Evolutionary conservation across 2,797 vertebrate species (phyloP).

Genomic region (Silurus lanzhouensis): DNA sequence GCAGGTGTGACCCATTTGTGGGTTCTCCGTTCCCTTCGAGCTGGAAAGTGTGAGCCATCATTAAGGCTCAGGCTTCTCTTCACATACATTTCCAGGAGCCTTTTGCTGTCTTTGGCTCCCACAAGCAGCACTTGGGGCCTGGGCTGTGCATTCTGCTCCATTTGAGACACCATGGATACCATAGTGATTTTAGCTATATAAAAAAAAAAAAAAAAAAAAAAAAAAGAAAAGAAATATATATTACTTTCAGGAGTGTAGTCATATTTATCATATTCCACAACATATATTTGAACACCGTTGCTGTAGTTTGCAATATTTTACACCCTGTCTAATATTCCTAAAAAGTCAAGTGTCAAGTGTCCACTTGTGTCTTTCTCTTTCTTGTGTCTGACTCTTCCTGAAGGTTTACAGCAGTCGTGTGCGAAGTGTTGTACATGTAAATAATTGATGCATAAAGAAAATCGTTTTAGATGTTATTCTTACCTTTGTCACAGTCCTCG

Average conservation of each 20-base stretch:
- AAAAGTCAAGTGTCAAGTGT: too few relatives aligned
- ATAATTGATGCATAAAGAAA: too few relatives aligned
- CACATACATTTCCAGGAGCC: slow-evolving; percentile 78
- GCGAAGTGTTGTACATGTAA: too few relatives aligned
- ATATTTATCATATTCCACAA: not conserved
- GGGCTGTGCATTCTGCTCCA: slow-evolving; percentile 28
- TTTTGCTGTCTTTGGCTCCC: slow-evolving; percentile 74
- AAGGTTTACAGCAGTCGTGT: too few relatives aligned
- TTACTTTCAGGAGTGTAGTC: not conserved
- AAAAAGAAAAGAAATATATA: not conserved
- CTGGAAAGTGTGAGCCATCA: slow-evolving; percentile 52
- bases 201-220: slow-evolving; percentile 12
- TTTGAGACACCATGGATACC: slow-evolving; percentile 58
- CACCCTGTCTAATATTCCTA: not conserved
- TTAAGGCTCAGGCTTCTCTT: slow-evolving; percentile 77
- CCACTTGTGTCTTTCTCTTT: too few relatives aligned
- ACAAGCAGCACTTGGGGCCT: slow-evolving; percentile 73
- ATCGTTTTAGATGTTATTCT: not conserved
- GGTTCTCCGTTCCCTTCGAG: slow-evolving; percentile 31
- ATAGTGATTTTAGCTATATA: slow-evolving; percentile 22
- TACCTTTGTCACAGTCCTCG: slow-evolving; percentile 26
- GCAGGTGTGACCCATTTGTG: slow-evolving; percentile 64
- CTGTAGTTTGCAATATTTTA: too few relatives aligned
- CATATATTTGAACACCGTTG: too few relatives aligned
- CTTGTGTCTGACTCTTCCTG: too few relatives aligned